Evolutionary conservation across 2,888 invertebrate genomes (phyloP).

Genomic region (Lycophotia porphyrea): DNA sequence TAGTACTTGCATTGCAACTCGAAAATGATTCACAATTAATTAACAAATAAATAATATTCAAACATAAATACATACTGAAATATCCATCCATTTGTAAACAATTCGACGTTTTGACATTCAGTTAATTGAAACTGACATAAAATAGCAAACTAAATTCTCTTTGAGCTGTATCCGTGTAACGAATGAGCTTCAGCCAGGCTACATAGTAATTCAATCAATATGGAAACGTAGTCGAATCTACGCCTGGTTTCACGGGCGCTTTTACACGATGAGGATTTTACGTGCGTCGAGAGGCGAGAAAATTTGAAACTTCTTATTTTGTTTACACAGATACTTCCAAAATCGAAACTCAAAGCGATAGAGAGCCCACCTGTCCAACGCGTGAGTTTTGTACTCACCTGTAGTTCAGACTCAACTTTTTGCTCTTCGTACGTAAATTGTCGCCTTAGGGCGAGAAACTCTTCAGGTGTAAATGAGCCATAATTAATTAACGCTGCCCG

Average conservation of each 20-base stretch:
- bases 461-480: background rate
- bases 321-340: background rate
- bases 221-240: background rate
- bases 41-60: background rate
- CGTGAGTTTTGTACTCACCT: background rate
- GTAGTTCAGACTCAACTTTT: background rate
- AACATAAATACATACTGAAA: background rate
- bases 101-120: too few relatives aligned
- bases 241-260: background rate
- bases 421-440: background rate
- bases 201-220: background rate
- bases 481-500: background rate
- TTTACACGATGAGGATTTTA: conserved; percentile 6
- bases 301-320: background rate
- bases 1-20: background rate
- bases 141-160: background rate
- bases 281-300: background rate
- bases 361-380: too few relatives aligned
- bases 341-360: too few relatives aligned
- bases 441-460: background rate
- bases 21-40: background rate
- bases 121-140: conserved; percentile 1
- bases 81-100: background rate
- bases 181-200: background rate
- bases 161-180: background rate